phyloP scores from a whole-genome alignment of 2,888 invertebrate species.

The Callosobruchus maculatus region DNA sequence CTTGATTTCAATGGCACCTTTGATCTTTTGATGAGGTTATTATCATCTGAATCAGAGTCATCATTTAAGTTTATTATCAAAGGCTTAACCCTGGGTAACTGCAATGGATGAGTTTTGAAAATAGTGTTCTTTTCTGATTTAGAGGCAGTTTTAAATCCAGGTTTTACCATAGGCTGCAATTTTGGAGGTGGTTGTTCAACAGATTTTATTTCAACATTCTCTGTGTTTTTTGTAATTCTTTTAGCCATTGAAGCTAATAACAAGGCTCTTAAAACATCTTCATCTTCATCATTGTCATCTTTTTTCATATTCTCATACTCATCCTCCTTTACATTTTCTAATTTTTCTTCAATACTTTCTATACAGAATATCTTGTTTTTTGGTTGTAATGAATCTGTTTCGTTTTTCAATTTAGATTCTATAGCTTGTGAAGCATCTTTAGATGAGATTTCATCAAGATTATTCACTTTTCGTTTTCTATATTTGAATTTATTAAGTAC shows the following conservation, averaged over 20 bases:
- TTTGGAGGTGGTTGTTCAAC: not conserved
- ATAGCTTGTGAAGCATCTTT: not conserved
- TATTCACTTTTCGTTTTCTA: constrained; percentile 48
- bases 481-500: constrained; percentile 62
- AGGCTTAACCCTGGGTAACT: constrained; percentile 38
- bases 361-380: constrained; percentile 13
- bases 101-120: constrained; percentile 12
- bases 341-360: constrained; percentile 33
- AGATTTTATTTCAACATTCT: not conserved
- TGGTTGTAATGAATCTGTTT: constrained; percentile 8
- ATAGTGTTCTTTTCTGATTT: not conserved
- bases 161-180: constrained; percentile 10
- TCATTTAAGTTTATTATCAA: constrained; percentile 43
- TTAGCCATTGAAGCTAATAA: constrained; percentile 58
- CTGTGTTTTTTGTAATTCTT: constrained; percentile 48
- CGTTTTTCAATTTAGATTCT: not conserved
- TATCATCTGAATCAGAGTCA: constrained; percentile 42
- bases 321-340: constrained; percentile 27
- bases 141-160: not conserved
- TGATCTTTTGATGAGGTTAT: constrained; percentile 10
- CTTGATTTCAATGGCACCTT: constrained; percentile 12
- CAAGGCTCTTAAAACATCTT: constrained; percentile 58
- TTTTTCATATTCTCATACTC: constrained; percentile 43
- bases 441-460: not conserved
- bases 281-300: constrained; percentile 43